Percentiles rank a stretch among this genome's conserved stretches.
Evolutionary conservation across 2,888 invertebrate species (phyloP).

Genomic region (Eupithecia vulgata): DNA sequence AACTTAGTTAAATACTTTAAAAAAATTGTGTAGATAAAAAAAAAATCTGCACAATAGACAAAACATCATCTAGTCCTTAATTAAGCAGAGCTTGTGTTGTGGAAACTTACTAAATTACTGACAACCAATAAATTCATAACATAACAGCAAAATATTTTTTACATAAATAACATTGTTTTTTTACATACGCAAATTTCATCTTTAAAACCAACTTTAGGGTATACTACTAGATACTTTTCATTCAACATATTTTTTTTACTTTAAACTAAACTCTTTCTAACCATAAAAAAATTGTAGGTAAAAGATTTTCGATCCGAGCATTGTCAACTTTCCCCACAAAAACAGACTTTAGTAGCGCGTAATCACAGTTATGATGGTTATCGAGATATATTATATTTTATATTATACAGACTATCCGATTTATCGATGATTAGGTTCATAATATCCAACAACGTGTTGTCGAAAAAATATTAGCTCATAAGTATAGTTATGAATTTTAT

Average conservation of each 20-base stretch:
- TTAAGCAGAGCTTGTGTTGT: not conserved
- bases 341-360: not conserved
- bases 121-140: no score
- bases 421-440: slow-evolving; percentile 56
- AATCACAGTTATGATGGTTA: not conserved
- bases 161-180: no score
- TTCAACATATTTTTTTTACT: no score
- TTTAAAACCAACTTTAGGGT: no score
- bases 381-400: slow-evolving; percentile 13
- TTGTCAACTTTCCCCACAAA: slow-evolving; percentile 3
- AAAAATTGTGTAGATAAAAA: no score
- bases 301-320: not conserved
- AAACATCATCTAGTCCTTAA: not conserved
- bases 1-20: no score
- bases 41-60: not conserved
- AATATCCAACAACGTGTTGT: slow-evolving; percentile 77
- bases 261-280: no score
- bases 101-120: not conserved
- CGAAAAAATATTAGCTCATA: slow-evolving; percentile 79
- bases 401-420: slow-evolving; percentile 23
- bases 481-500: slow-evolving; percentile 82
- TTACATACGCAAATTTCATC: no score
- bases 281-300: not conserved
- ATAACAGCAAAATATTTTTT: no score
- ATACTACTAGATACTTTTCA: no score